phyloP scores from a whole-genome alignment of 92 coral and sea anemone genomes.

The Pocillopora meandrina region DNA sequence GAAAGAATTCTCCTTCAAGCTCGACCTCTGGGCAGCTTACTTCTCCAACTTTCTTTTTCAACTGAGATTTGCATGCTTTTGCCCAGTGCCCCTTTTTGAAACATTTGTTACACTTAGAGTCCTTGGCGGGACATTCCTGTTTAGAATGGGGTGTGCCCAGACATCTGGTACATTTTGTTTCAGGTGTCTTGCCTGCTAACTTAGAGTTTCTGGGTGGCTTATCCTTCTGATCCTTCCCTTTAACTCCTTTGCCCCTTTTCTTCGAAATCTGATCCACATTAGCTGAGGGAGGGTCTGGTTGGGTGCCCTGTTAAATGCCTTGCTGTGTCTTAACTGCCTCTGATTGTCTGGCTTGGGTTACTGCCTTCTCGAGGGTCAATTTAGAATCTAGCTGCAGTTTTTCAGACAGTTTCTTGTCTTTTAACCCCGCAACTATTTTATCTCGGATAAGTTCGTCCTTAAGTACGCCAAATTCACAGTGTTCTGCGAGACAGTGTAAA shows the following conservation, averaged over 20 bases:
- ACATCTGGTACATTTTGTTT: slow-evolving; percentile 15
- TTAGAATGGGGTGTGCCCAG: slow-evolving; percentile 15
- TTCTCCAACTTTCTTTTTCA: background rate
- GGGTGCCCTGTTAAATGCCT: slow-evolving; percentile 3
- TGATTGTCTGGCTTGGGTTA: slow-evolving; percentile 22
- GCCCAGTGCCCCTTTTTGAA: slow-evolving; percentile 21
- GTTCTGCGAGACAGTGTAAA: background rate
- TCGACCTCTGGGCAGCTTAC: background rate
- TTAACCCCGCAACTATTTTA: slow-evolving; percentile 25
- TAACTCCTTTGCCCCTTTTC: background rate
- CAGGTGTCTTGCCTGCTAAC: slow-evolving; percentile 3
- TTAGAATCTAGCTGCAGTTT: slow-evolving; percentile 43
- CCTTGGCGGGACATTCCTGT: slow-evolving; percentile 6
- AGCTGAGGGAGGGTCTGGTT: background rate
- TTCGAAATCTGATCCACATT: background rate
- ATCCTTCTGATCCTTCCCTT: background rate
- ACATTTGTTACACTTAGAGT: slow-evolving; percentile 10
- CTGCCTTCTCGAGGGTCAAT: slow-evolving; percentile 48
- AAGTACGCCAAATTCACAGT: slow-evolving; percentile 15
- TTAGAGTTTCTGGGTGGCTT: background rate
- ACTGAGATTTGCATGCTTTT: background rate
- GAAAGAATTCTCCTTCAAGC: background rate
- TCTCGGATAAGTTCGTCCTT: slow-evolving; percentile 15
- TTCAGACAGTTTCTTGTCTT: slow-evolving; percentile 50
- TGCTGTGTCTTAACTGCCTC: slow-evolving; percentile 42